Evolutionary conservation across 1,140 invertebrate genomes (phyloP), one percentile per base, ranked within the genome.

Genomic region (Drosophila navojoa): DNA sequence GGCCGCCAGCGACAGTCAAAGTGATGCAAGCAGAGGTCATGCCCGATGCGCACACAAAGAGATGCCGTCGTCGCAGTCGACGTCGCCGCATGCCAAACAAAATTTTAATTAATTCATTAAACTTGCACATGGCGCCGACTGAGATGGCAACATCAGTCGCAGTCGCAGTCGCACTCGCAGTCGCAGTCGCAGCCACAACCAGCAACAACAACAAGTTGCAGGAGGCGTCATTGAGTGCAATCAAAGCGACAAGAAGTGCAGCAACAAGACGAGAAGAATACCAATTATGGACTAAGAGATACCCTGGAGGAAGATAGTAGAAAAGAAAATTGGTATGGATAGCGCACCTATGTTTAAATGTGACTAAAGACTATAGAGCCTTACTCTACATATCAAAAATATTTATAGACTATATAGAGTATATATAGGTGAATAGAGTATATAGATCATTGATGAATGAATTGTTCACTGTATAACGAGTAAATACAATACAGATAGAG

Each of bases 71-170:
- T 25, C 35, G 50, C 62, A n/a, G 52, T 32, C 40, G 54, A 35
- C 16, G 66, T n/a, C 38, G 66, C 22, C 15, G 55, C 38, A 59
- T 67, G 49, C 38, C 55, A 72, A 64, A 68, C 58, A 29, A 71
- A 80, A 66, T 71, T 85, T 81, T 85, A 85, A 85, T 85, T 85
- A 85, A 86, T 85, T 85, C 81, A 85, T 85, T 86, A 86, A 85
- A 78, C 66, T 75, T 61, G 77, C 81, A 85, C 68, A 85, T 85
- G 81, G 72, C 81, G 77, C 69, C 74, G 74, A 55, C 64, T 22
- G 47, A 60, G 49, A 44, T 53, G 53, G 32, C 42, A 45, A 27
- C 53, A 57, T 52, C 58, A 59, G 38, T 19, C 29, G 15, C 35
- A 63, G 27, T 38, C 25, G 9, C 32, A 35, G 32, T 19, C 29